Evolutionary conservation across 2,113 vertebrate genomes (phyloP).

Genomic region (Hypanus sabinus): DNA sequence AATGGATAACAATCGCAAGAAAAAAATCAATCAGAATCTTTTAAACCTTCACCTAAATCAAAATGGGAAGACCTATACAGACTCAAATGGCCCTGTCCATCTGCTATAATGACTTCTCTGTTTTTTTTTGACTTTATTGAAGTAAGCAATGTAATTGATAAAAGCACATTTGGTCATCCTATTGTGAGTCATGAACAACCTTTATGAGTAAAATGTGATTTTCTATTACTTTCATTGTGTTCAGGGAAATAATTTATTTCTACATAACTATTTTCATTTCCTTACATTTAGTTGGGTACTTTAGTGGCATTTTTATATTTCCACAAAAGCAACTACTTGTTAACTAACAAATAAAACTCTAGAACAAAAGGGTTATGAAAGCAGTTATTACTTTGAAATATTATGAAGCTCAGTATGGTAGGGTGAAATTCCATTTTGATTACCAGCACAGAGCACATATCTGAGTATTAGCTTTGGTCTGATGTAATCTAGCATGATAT

Average conservation of each 20-base stretch:
- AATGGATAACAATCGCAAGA: neutral
- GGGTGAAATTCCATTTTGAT: too few species aligned
- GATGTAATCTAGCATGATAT: neutral
- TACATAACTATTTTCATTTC: neutral
- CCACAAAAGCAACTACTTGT: neutral
- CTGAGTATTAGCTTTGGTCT: neutral
- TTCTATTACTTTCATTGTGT: neutral
- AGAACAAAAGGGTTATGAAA: neutral
- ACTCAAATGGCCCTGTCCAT: neutral
- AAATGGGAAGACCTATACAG: neutral
- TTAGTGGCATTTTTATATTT: neutral
- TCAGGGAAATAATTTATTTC: neutral
- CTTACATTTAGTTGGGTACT: neutral
- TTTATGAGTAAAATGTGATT: neutral
- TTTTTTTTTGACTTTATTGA: neutral
- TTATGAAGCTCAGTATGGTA: neutral
- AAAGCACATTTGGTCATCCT: neutral
- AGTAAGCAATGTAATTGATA: neutral
- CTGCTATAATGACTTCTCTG: neutral
- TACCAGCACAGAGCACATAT: neutral
- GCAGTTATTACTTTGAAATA: neutral
- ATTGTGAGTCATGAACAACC: neutral
- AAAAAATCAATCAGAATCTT: neutral
- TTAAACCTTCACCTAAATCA: neutral
- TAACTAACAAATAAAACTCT: neutral